Percentiles rank a stretch among this genome's conserved stretches.
phyloP scores from a whole-genome alignment of 92 coral and sea anemone genomes.

The Porites rus region DNA sequence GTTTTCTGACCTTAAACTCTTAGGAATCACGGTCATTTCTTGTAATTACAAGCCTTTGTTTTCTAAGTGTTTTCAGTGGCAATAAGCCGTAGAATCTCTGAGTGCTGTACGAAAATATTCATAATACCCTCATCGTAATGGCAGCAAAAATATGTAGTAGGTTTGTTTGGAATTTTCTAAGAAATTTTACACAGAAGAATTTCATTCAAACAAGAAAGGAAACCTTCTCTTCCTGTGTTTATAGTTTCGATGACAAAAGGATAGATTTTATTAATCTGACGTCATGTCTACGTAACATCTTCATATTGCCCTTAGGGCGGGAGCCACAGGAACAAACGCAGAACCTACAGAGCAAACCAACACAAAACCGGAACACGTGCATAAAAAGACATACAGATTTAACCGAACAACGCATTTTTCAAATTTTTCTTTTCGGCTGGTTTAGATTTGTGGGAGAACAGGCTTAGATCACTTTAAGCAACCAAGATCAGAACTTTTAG shows the following conservation, averaged over 20 bases:
- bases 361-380: neutral
- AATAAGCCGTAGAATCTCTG: neutral
- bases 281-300: slow-evolving; percentile 2
- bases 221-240: slow-evolving; percentile 22
- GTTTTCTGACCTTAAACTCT: neutral
- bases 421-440: neutral
- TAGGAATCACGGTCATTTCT: neutral
- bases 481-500: neutral
- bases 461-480: too few species aligned
- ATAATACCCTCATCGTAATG: neutral
- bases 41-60: neutral
- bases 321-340: slow-evolving; percentile 21
- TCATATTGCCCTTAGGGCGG: neutral
- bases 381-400: neutral
- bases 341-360: neutral
- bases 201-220: slow-evolving; percentile 19
- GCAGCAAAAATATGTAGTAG: neutral
- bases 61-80: neutral
- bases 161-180: neutral
- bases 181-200: slow-evolving; percentile 26
- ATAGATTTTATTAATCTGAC: slow-evolving; percentile 11
- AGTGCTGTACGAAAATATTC: neutral
- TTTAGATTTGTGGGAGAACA: neutral
- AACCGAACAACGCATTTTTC: neutral
- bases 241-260: neutral